Evolutionary conservation across 2,888 invertebrate species (phyloP), one percentile per base, ranked within the genome.

Genomic region (Perizoma affinitatum): DNA sequence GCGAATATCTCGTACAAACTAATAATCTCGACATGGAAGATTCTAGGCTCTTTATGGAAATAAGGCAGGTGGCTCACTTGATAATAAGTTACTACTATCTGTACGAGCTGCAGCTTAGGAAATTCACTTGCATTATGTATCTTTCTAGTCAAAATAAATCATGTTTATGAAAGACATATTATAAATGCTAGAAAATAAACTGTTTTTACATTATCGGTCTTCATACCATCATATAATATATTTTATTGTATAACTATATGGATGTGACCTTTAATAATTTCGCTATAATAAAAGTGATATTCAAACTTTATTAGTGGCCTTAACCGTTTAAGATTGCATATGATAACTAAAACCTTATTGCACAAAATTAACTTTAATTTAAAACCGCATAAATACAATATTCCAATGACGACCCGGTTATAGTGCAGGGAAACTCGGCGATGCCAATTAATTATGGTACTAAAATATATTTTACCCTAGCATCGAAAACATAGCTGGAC

Each of bases 361-460:
- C 52, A 45, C 47, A 43, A 40, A 43, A 58, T 58, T 49, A 49
- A 53, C 54, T 43, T 49, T 53, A 43, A 54, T 50, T 44, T 22
- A 58, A 58, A 54, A 41, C 22, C 7, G 41, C 10, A 35, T 53
- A 59, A 61, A 56, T 52, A 61, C 51, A 50, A 64, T 54, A 58
- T 65, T 56, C 48, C 33, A 50, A 41, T 62, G 63, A 65, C 60
- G 49, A 65, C 51, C 58, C 43, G 44, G 63, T 63, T 67, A 58
- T 59, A 65, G 63, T 65, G 59, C 63, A 40, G 59, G 61, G 65
- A 58, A 61, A 63, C 54, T 57, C 53, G 42, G 55, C 55, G 57
- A 48, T 41, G 58, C 58, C 63, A 61, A 65, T 64, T 65, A 60
- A 65, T 67, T 67, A 65, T 57, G 52, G 61, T 59, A 55, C 54